A percentile compares a stretch with the other conserved stretches of the same genome.
phyloP scores from a whole-genome alignment of 2,888 invertebrate species.

The Euplagia quadripunctaria region DNA sequence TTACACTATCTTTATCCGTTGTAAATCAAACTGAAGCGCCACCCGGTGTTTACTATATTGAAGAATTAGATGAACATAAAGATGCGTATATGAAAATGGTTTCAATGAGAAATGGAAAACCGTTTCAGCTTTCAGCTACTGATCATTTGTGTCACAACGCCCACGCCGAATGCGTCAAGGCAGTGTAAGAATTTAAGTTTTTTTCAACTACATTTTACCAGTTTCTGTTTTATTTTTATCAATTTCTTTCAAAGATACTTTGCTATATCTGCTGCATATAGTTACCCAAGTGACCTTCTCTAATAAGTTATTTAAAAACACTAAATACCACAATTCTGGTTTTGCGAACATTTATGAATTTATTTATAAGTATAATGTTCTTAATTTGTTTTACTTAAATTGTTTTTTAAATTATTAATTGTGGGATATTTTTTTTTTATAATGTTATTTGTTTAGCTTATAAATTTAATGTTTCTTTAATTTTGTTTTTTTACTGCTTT shows the following conservation, averaged over 20 bases:
- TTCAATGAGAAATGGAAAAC: background rate
- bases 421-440: background rate
- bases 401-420: too few relatives aligned
- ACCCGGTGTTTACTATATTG: slow-evolving; percentile 2
- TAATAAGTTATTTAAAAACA: too few relatives aligned
- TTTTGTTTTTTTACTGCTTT: too few relatives aligned
- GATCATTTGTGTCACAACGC: slow-evolving; percentile 11
- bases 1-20: background rate
- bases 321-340: too few relatives aligned
- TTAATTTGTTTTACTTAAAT: too few relatives aligned
- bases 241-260: too few relatives aligned
- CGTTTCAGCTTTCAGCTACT: background rate
- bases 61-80: slow-evolving; percentile 9
- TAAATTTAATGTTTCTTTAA: background rate
- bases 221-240: background rate
- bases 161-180: background rate
- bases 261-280: too few relatives aligned
- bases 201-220: background rate
- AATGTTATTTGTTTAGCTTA: background rate
- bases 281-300: too few relatives aligned
- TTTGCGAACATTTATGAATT: too few relatives aligned
- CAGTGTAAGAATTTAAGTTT: background rate
- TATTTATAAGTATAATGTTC: too few relatives aligned
- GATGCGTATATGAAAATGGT: slow-evolving; percentile 1
- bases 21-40: background rate